Evolutionary conservation across 2,113 vertebrate species (phyloP), one percentile per base, ranked within the genome.

Genomic region (Takifugu flavidus): DNA sequence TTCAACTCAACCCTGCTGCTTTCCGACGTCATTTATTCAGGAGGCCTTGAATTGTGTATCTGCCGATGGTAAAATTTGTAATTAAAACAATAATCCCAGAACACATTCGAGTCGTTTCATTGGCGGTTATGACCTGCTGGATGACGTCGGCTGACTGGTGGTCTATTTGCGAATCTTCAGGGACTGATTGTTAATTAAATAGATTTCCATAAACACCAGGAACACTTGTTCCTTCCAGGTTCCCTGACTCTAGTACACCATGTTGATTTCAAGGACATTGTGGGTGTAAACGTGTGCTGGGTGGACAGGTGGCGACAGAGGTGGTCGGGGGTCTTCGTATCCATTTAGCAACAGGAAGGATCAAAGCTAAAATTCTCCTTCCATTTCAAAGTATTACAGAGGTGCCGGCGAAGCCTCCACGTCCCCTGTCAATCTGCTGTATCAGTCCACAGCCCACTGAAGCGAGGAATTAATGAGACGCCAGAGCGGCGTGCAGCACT

Each of bases 41-140:
- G 78, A 78, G 75, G 82, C 78, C 77, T 84, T 76, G 67, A 78
- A 34, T 84, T 83, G 88, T 76, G 88, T 91, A 79, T 89, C 90
- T 94, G 90, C 82, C 93, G 90, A 91, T 87, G 93, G 94, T 96
- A 91, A 89, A 75, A 77, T 86, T 86, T 87, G 74, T 77, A 88
- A 82, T 72, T 85, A 78, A 82, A 62, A 70, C 15, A 54, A 59
- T 39, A 39, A 72, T 59, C 55, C 74, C 74, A 56, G 59, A 45
- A 65, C 52, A 67, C 1, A 20, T 6, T 13, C 26, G 1, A 52
- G 13, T 5, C 6, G 14, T n/a, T 15, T n/a, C 4, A 4, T 20
- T 20, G 20, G 20, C 1, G 20, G 20, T 20, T 1, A 20, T 20
- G 20, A 20, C 20, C 20, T 20, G 20, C 20, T 20, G 20, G 20